Evolutionary conservation across 2,797 vertebrate genomes (phyloP).

Genomic region (Esox masquinongy): DNA sequence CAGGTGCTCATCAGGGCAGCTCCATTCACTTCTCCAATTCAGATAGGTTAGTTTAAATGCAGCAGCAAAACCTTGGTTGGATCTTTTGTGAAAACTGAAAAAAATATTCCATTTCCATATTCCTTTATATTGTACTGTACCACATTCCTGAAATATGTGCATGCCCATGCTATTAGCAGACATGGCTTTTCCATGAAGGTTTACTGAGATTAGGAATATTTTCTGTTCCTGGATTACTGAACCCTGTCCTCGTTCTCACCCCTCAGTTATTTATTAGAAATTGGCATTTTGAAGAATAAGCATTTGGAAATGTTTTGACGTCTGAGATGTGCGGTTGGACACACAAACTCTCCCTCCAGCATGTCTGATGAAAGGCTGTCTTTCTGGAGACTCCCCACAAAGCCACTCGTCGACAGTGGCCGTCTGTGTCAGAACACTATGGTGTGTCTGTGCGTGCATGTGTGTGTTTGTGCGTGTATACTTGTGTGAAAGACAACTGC

Average conservation of each 20-base stretch:
- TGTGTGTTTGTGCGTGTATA: slow-evolving; percentile 6
- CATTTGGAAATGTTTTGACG: not conserved
- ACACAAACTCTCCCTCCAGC: not conserved
- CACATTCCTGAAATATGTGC: slow-evolving; percentile 3
- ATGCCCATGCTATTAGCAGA: not conserved
- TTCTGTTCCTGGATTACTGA: not conserved
- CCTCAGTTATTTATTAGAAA: slow-evolving; percentile 21
- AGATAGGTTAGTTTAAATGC: no score
- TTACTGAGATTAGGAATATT: not conserved
- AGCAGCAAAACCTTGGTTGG: no score
- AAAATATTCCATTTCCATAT: no score
- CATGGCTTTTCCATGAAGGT: not conserved
- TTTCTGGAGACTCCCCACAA: not conserved
- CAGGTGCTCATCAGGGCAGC: no score
- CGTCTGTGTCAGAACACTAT: not conserved
- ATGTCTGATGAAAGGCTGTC: not conserved
- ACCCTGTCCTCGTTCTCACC: slow-evolving; percentile 1
- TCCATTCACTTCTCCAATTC: no score
- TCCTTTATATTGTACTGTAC: not conserved
- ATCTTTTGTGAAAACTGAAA: no score
- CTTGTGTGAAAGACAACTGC: slow-evolving; percentile 11
- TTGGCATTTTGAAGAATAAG: slow-evolving; percentile 17
- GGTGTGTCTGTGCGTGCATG: not conserved
- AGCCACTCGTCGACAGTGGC: not conserved
- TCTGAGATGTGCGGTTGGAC: not conserved